A percentile compares a stretch with the other conserved stretches of the same genome.
These are phyloP conservation scores for Molossus molossus DNA, from an alignment of 2,797 vertebrate genomes.

Conservation along the genomic window DNA sequence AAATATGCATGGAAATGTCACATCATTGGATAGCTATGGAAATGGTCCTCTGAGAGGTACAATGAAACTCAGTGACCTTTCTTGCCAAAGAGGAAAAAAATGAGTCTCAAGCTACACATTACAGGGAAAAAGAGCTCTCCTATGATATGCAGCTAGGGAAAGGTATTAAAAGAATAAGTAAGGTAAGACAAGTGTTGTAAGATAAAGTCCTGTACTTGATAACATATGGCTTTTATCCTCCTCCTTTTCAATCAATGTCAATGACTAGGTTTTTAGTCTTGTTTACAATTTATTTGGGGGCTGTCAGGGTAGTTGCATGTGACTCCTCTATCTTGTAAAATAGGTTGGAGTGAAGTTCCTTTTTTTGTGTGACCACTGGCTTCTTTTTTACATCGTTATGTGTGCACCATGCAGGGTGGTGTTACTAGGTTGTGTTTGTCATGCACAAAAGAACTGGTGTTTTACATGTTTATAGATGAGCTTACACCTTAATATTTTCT, in stretches of 20 bases:
- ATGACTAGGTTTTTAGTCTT: neutral
- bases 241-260: neutral
- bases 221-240: neutral
- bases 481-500: neutral
- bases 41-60: neutral
- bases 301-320: neutral
- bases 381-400: neutral
- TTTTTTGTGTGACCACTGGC: neutral
- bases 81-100: conserved; percentile 25
- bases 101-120: neutral
- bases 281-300: neutral
- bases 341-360: neutral
- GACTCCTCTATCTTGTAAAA: neutral
- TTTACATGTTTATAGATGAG: neutral
- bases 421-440: neutral
- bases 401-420: accelerated
- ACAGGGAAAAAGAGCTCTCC: neutral
- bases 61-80: conserved; percentile 33
- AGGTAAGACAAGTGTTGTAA: neutral
- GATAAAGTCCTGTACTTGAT: conserved; percentile 37
- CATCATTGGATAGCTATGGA: neutral
- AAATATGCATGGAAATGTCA: neutral
- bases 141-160: neutral
- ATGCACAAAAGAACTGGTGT: neutral
- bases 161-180: neutral